phyloP scores from a whole-genome alignment of 2,888 invertebrate genomes.

The Andricus curvator region DNA sequence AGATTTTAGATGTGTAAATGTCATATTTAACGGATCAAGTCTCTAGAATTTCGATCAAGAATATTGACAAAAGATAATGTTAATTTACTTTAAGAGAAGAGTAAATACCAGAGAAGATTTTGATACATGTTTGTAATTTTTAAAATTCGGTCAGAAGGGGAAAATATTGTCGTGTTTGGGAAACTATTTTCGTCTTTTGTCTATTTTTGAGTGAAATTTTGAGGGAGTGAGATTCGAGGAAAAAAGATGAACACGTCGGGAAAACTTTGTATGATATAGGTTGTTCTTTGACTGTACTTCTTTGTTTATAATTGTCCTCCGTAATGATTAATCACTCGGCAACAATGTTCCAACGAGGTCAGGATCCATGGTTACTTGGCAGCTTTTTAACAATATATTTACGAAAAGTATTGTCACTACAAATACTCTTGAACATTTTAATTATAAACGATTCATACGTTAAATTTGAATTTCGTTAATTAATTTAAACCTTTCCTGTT shows the following conservation, averaged over 20 bases:
- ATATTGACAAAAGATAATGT: slow-evolving; percentile 5
- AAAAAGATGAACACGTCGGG: slow-evolving; percentile 17
- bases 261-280: slow-evolving; percentile 20
- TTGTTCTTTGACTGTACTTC: slow-evolving; percentile 41
- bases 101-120: not conserved
- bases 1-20: slow-evolving; percentile 50
- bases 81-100: not conserved
- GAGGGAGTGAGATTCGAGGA: not conserved
- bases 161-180: not conserved
- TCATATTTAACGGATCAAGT: slow-evolving; percentile 24
- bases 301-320: slow-evolving; percentile 47
- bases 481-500: not conserved
- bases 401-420: slow-evolving; percentile 68
- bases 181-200: slow-evolving; percentile 6
- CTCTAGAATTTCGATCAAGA: slow-evolving; percentile 22
- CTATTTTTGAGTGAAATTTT: slow-evolving; percentile 25
- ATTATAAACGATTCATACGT: slow-evolving; percentile 70
- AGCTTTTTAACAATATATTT: slow-evolving; percentile 70
- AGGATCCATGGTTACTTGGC: slow-evolving; percentile 53
- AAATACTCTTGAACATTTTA: slow-evolving; percentile 72
- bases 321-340: slow-evolving; percentile 43
- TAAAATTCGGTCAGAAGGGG: not conserved
- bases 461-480: slow-evolving; percentile 10
- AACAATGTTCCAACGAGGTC: slow-evolving; percentile 19
- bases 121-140: slow-evolving; percentile 10